Conservation (phyloP, 2,113 vertebrate species). For the Perognathus longimembris region DNA sequence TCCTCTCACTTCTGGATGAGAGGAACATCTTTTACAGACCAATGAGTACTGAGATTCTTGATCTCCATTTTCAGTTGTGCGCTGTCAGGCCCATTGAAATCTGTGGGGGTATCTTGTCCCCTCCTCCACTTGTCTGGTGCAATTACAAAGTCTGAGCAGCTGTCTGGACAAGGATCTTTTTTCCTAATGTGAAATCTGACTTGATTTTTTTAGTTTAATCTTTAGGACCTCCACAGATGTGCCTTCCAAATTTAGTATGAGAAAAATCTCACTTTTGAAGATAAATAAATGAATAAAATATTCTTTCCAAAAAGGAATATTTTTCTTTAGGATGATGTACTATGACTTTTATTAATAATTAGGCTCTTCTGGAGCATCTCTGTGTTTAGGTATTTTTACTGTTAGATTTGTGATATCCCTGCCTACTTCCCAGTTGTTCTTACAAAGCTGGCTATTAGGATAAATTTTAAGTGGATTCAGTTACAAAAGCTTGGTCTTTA, state of each 20-base stretch:
- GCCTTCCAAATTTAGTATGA: background rate
- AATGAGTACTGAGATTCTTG: background rate
- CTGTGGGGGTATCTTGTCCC: background rate
- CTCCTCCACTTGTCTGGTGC: background rate
- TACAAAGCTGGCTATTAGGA: background rate
- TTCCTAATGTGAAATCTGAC: background rate
- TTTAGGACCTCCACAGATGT: background rate
- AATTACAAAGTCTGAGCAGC: background rate
- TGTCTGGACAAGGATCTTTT: background rate
- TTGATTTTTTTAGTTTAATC: slow-evolving; percentile 28
- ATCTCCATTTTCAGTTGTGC: background rate
- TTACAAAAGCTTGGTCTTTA: background rate
- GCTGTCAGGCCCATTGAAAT: background rate
- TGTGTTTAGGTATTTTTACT: background rate
- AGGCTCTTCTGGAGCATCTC: background rate
- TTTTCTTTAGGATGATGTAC: slow-evolving; percentile 10
- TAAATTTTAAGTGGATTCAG: background rate
- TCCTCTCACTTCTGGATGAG: background rate
- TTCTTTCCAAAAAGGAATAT: slow-evolving; percentile 2
- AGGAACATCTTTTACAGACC: background rate
- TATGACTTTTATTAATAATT: background rate
- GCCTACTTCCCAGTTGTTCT: background rate
- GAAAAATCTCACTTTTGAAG: slow-evolving; percentile 39
- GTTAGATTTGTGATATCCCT: background rate
- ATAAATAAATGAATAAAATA: background rate